Evolutionary conservation across 64 coral and sea anemone genomes (phyloP).

Genomic region (Montipora sp.): DNA sequence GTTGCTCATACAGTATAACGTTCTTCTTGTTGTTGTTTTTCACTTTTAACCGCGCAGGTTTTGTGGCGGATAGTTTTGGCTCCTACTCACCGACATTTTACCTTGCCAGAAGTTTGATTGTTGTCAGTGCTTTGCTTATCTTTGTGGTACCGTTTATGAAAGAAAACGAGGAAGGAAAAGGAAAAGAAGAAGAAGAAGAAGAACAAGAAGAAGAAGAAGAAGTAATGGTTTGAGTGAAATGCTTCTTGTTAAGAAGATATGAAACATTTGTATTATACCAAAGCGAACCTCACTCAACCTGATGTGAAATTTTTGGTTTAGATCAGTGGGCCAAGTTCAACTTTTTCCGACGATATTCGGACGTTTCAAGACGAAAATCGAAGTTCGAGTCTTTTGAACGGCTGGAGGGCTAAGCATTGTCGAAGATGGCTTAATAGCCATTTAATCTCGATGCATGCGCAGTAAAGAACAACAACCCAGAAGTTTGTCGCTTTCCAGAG

Average conservation of each 20-base stretch:
- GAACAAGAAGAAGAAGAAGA: too few relatives aligned
- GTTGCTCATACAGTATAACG: neutral
- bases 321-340: neutral
- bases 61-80: slow-evolving; percentile 22
- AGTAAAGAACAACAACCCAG: too few relatives aligned
- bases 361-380: neutral
- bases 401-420: too few relatives aligned
- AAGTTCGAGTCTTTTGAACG: too few relatives aligned
- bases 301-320: neutral
- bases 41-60: neutral
- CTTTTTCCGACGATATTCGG: neutral
- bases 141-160: neutral
- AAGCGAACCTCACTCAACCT: neutral
- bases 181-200: too few relatives aligned
- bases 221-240: too few relatives aligned
- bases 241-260: neutral
- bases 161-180: neutral
- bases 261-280: neutral
- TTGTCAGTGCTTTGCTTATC: neutral
- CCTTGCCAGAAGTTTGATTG: neutral
- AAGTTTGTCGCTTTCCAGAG: too few relatives aligned
- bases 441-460: too few relatives aligned
- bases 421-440: too few relatives aligned
- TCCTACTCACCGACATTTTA: slow-evolving; percentile 45
- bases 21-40: neutral